These are phyloP conservation scores for Leiothrix lutea DNA, from an alignment of 2,113 vertebrate species.

Conservation along the genomic window DNA sequence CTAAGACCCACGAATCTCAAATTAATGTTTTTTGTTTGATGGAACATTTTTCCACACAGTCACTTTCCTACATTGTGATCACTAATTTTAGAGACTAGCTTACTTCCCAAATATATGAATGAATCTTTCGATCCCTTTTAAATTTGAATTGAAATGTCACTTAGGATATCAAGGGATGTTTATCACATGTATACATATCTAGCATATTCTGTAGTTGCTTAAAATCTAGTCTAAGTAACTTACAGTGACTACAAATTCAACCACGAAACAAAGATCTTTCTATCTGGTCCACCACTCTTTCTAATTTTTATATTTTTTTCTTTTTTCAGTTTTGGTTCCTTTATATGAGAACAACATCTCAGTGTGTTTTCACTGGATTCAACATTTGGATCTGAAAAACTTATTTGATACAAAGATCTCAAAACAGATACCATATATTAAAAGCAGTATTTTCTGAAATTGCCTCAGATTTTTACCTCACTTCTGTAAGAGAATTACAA, in stretches of 20 bases:
- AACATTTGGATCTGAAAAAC: not conserved
- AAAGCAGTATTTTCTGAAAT: not conserved
- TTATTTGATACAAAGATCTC: not conserved
- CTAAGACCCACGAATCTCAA: not conserved
- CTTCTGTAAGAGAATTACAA: not conserved
- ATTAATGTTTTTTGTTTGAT: rapidly evolving
- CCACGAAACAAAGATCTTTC: not conserved
- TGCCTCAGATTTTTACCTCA: not conserved
- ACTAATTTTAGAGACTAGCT: not conserved
- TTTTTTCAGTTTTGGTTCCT: not conserved
- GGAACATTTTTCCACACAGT: not conserved
- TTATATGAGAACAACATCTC: not conserved
- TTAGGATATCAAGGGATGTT: not conserved
- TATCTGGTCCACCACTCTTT: not conserved
- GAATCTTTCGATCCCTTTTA: not conserved
- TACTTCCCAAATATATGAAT: not conserved
- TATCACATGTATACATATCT: not conserved
- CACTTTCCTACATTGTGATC: rapidly evolving
- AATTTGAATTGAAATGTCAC: not conserved
- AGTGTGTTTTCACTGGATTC: not conserved
- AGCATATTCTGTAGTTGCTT: not conserved
- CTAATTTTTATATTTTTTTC: no score
- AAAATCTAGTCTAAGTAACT: not conserved
- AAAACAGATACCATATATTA: not conserved
- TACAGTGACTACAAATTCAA: not conserved